Base-by-base conservation (phyloP, 35 echinoderm and acorn worm species). In the Amphiura filiformis region DNA sequence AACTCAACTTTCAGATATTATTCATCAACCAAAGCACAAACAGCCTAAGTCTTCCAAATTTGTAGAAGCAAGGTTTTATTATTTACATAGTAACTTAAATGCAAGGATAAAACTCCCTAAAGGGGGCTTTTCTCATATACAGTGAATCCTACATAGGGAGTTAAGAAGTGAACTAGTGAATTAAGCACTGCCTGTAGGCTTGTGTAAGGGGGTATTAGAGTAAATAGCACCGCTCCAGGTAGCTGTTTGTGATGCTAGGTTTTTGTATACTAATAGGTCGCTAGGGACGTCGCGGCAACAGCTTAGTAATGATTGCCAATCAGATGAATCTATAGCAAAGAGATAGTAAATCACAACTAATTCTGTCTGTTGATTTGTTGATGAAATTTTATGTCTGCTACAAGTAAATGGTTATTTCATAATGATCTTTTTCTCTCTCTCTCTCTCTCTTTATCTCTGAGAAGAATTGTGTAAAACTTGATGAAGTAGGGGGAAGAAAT, bases 211-310 rank as follows among this genome's bases (percentile, higher is more conserved):
- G 61, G 61, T 70, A 70, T 70, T 70, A 70, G 61, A 70, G 61
- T 70, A 70, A 70, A 70, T 70, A 70, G 61, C 61, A 30, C 9
- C 26, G 61, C 61, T 70, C 26, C 61, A 30, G 17, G 17, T 26
- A 70, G 26, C 61, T 70, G 28, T 70, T 70, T 70, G 61, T 30
- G 61, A 30, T 18, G 61, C 61, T 70, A 26, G 61, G 26, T 70
- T 52, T 70, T 70, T 70, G 61, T 70, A 70, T 70, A 70, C 61
- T 70, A 70, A 70, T 70, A 70, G 61, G 61, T 70, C 61, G 61
- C 61, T n/a, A 70, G 61, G 61, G 61, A 70, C 28, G 26, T 3
- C 61, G 2, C 61, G 61, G 61, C 61, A 70, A 70, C 61, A 70
- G 61, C 61, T 70, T 30, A 70, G 1, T 13, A 70, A 70, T 70